These are phyloP conservation scores for Sciaenops ocellatus DNA, from an alignment of 2,797 vertebrate species.

Conservation along the genomic window DNA sequence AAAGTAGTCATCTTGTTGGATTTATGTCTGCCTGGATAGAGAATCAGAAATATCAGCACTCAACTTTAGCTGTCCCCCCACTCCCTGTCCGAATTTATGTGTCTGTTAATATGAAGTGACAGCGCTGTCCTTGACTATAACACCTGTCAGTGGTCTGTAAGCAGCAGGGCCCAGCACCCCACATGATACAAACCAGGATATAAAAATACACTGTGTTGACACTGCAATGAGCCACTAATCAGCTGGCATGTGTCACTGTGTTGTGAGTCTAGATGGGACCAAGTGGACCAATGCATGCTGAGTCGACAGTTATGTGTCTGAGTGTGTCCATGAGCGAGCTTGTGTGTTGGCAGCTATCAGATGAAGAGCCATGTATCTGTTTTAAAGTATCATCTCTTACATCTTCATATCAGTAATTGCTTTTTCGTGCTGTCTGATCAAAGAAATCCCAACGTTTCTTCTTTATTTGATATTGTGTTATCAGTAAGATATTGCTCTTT, in stretches of 20 bases:
- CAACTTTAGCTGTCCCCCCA: slow-evolving; percentile 60
- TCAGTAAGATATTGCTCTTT: slow-evolving; percentile 1
- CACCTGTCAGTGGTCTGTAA: slow-evolving; percentile 82
- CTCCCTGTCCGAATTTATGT: slow-evolving; percentile 76
- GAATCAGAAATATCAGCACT: slow-evolving; percentile 80
- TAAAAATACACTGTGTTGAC: slow-evolving; percentile 76
- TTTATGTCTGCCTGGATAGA: slow-evolving; percentile 78
- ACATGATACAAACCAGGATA: slow-evolving; percentile 61
- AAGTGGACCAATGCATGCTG: slow-evolving; percentile 45
- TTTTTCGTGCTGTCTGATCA: neutral
- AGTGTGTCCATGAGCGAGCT: neutral
- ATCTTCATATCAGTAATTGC: neutral
- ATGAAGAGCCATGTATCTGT: neutral
- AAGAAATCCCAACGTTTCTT: neutral
- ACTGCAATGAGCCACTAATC: slow-evolving; percentile 80
- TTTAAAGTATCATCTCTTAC: neutral
- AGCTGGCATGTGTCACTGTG: slow-evolving; percentile 74
- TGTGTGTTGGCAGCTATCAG: neutral
- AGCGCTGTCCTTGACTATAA: slow-evolving; percentile 80
- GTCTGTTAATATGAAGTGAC: slow-evolving; percentile 84
- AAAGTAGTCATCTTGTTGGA: slow-evolving; percentile 75
- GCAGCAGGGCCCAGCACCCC: slow-evolving; percentile 68
- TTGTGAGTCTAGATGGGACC: slow-evolving; percentile 37
- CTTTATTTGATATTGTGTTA: neutral
- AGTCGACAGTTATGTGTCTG: slow-evolving; percentile 37